Evolutionary conservation across 1,140 invertebrate genomes (phyloP).

Genomic region (Trichonephila clavata): DNA sequence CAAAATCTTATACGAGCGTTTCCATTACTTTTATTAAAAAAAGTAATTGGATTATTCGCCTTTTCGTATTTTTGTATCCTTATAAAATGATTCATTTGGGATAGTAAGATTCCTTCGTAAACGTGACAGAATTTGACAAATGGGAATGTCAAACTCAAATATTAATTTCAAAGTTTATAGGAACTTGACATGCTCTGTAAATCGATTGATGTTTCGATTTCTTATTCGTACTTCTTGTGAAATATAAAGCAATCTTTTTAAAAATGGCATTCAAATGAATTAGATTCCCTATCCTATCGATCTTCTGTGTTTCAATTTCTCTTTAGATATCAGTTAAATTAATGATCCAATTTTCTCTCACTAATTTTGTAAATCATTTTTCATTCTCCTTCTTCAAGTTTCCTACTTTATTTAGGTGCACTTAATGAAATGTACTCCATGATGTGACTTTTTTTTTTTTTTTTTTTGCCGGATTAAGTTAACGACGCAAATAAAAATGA

Average conservation of each 20-base stretch:
- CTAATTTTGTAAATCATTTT: not conserved
- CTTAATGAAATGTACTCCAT: not conserved
- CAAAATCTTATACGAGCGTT: not conserved
- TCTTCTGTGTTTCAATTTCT: not conserved
- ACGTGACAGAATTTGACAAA: constrained; percentile 4
- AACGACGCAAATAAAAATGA: no score
- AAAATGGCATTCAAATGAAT: not conserved
- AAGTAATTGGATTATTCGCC: not conserved
- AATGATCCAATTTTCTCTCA: not conserved
- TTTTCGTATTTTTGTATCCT: not conserved
- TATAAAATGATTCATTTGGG: not conserved
- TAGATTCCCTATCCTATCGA: not conserved
- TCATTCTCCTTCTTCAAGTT: not conserved
- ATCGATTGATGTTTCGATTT: not conserved
- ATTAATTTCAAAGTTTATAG: constrained; percentile 16
- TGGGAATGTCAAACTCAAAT: constrained; percentile 1
- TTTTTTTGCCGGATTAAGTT: no score
- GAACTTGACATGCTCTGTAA: not conserved
- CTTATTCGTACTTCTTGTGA: not conserved
- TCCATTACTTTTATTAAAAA: constrained; percentile 24
- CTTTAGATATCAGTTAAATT: not conserved
- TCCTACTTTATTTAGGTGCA: not conserved
- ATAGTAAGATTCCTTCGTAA: not conserved
- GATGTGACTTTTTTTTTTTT: no score
- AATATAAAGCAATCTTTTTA: constrained; percentile 15